Evolutionary conservation across 2,888 invertebrate species (phyloP).

Genomic region (Nomada fucata): DNA sequence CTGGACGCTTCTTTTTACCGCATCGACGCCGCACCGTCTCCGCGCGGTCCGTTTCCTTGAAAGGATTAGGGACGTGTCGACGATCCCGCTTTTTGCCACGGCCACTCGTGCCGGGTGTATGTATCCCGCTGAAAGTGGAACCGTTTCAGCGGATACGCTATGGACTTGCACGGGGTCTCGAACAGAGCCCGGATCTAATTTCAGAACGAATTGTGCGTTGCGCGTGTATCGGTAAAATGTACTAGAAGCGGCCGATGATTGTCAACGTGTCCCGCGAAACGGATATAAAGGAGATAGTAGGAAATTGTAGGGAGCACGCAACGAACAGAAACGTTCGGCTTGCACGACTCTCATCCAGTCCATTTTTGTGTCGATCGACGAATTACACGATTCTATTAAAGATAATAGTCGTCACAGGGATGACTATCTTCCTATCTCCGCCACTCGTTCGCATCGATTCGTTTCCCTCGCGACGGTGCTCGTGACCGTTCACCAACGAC

Average conservation of each 20-base stretch:
- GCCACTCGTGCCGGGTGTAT: slow-evolving; percentile 23
- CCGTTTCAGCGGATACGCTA: slow-evolving; percentile 31
- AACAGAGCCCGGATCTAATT: background rate
- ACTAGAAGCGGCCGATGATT: no score
- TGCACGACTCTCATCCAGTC: background rate
- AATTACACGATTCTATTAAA: slow-evolving; percentile 68
- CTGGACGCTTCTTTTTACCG: slow-evolving; percentile 49
- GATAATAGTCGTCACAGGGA: slow-evolving; percentile 38
- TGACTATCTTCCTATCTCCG: slow-evolving; percentile 6
- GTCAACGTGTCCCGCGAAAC: no score
- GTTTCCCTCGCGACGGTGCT: slow-evolving; percentile 22
- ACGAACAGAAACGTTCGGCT: no score
- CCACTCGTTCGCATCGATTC: slow-evolving; percentile 11
- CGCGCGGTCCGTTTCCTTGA: slow-evolving; percentile 41
- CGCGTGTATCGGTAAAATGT: no score
- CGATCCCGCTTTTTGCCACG: slow-evolving; percentile 27
- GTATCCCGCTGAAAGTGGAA: slow-evolving; percentile 28
- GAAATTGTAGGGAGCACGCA: no score
- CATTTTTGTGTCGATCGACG: slow-evolving; percentile 57
- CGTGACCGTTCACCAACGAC: slow-evolving; percentile 43
- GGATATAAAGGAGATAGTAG: background rate
- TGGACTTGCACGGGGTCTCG: background rate
- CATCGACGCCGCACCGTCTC: slow-evolving; percentile 14
- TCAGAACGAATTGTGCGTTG: no score
- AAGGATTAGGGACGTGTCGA: slow-evolving; percentile 55